A percentile compares a stretch with the other conserved stretches of the same genome.
These are phyloP conservation scores for Poeciliopsis gracilis DNA, from an alignment of 2,797 vertebrate genomes.

Conservation along the genomic window DNA sequence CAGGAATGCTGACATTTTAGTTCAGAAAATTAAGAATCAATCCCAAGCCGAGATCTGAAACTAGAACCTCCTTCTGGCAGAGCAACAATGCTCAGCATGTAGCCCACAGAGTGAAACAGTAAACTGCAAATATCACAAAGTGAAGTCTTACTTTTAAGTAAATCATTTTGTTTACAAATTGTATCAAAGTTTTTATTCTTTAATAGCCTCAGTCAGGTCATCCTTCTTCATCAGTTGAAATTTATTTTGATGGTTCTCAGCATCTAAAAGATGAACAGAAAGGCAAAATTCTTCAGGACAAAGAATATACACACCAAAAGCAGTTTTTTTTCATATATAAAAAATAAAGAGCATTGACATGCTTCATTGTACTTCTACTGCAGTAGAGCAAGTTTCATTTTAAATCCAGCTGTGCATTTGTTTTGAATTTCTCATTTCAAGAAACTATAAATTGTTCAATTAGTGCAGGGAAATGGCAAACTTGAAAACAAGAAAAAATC, in stretches of 20 bases:
- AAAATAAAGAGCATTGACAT: neutral
- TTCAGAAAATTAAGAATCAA: neutral
- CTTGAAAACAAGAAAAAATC: no score
- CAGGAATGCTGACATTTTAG: neutral
- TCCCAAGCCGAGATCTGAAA: neutral
- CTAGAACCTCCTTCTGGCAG: neutral
- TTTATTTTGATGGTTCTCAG: constrained; percentile 85
- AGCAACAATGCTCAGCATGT: neutral
- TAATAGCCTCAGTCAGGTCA: constrained; percentile 56
- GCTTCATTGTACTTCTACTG: neutral
- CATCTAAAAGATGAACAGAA: constrained; percentile 72
- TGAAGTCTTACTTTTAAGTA: constrained; percentile 81
- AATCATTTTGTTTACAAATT: constrained; percentile 64
- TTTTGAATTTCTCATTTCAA: neutral
- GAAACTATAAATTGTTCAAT: no score
- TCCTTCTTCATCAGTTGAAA: constrained; percentile 84
- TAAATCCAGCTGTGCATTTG: neutral
- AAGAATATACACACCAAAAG: no score
- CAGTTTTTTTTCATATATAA: no score
- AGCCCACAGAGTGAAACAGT: neutral
- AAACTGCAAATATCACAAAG: neutral
- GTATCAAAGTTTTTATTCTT: constrained; percentile 64
- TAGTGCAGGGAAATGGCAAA: no score
- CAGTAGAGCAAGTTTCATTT: neutral
- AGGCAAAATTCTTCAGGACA: neutral